phyloP scores from a whole-genome alignment of 1,140 invertebrate genomes.

The Tenebrio molitor region DNA sequence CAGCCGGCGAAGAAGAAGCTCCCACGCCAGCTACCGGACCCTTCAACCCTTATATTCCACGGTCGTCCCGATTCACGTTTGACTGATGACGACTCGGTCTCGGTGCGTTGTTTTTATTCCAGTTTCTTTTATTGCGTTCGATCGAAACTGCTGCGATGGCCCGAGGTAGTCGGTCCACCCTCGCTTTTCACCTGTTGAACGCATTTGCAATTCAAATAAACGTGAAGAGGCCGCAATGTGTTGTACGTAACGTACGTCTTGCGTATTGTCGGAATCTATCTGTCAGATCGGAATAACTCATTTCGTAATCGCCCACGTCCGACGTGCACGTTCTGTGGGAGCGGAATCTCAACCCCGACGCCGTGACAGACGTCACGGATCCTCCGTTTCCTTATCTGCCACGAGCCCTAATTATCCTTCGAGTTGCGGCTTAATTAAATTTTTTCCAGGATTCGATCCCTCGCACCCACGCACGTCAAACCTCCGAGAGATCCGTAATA shows the following conservation, averaged over 20 bases:
- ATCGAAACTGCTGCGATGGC: conserved; percentile 21
- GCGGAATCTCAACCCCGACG: too few relatives aligned
- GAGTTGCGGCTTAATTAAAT: conserved; percentile 4
- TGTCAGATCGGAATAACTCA: conserved; percentile 35
- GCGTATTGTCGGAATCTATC: conserved; percentile 39
- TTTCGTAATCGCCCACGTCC: conserved; percentile 29
- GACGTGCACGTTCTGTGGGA: too few relatives aligned
- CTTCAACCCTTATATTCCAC: not conserved
- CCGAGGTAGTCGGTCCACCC: conserved; percentile 50
- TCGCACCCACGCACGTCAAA: not conserved
- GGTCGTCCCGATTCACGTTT: not conserved
- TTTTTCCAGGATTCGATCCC: conserved; percentile 1
- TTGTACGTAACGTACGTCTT: conserved; percentile 36
- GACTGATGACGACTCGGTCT: not conserved
- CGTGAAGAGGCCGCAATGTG: conserved; percentile 41
- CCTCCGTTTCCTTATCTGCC: conserved; percentile 13
- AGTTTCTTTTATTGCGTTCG: conserved; percentile 28
- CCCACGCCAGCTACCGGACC: conserved; percentile 28
- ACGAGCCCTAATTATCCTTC: conserved; percentile 7
- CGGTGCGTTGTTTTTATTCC: not conserved
- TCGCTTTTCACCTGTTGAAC: conserved; percentile 56
- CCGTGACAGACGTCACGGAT: conserved; percentile 14
- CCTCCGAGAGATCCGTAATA: not conserved
- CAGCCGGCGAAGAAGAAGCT: not conserved
- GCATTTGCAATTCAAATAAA: conserved; percentile 55